Evolutionary conservation across 2,888 invertebrate genomes (phyloP), one percentile per base, ranked within the genome.

Genomic region (Drosophila diplacantha): DNA sequence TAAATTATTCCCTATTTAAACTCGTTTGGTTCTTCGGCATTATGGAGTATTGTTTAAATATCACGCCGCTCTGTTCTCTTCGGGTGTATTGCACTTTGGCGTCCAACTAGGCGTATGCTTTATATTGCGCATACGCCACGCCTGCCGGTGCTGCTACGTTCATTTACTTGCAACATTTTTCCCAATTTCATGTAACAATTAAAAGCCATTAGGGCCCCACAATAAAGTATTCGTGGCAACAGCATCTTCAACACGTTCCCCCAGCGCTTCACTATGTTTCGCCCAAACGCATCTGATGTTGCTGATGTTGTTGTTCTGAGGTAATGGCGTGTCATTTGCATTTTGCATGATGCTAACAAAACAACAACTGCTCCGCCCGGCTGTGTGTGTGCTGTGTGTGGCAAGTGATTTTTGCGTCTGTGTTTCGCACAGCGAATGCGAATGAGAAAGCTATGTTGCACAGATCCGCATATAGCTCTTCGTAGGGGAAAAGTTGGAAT

Each of bases 131-230:
- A 59, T 71, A 67, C 67, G 59, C 39, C 43, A 9, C 31, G 62
- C 14, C 7, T 29, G 50, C 38, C 47, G 18, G 5, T 43, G 7
- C 11, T 24, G 18, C 24, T 32, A 31, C 51, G 29, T n/a, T 49
- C 31, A 32, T 39, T 26, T 38, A 37, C 66, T 52, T 46, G 62
- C 44, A 24, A 35, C 62, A 59, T 61, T 66, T 83, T 84, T 73
- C 29, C 73, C 66, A 82, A 76, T 84, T 76, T 82, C 65, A 74
- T 71, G 67, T 69, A 80, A 84, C 84, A 80, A 80, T 80, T 84
- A 84, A 80, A 80, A 74, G 69, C 84, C 83, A 84, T 80, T 80
- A 82, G 78, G 47, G 77, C 61, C 37, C 52, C 59, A 81, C 80
- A 83, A 78, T 31, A 78, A 79, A 81, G 56, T 54, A 60, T 56